Base-by-base conservation (phyloP, 2,888 invertebrate genomes). In the Ashinkailepas kermadecensis region DNA sequence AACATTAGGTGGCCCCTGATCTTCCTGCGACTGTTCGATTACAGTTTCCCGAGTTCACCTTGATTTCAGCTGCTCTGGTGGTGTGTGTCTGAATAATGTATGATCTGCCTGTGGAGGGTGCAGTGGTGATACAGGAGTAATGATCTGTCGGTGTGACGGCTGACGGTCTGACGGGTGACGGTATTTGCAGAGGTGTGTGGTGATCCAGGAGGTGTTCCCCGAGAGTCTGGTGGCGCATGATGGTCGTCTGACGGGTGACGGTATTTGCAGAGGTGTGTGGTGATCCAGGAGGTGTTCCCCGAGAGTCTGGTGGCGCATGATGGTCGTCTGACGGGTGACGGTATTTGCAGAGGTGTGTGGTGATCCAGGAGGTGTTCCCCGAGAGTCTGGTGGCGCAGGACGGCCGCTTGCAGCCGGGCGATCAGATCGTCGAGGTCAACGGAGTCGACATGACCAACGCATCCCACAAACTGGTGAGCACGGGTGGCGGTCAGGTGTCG, bases 161-260 rank as follows among this genome's bases (percentile, higher is more conserved):
- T 39, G 2, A 39, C 39, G 39, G 11, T 15, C 11, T 10, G 62
- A 21, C n/a, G n/a, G 21, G 13, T 80, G 56, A 21, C 0, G n/a
- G 57, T 57, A 21, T 11, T 18, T 25, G 39, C 39, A 89, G 89
- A 85, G 87, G 57, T 88, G 88, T 84, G 86, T 89, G 74, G 88
- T 89, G 8, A 86, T 89, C 74, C 89, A 89, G 83, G 88, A 88
- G 85, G 86, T 89, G 59, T 87, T 87, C 84, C 85, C 87, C 39
- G 88, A 88, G 80, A 87, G 88, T 39, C 86, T 87, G 18, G 87
- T 87, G 54, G 86, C 86, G 25, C 86, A 86, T 84, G 88, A 88
- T 86, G 88, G 87, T 21, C 86, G 88, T 23, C 85, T 88, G 15
- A n/a, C 59, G 11, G 21, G 56, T 59, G 10, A 6, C 4, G 9